A percentile compares a stretch with the other conserved stretches of the same genome.
phyloP scores from a whole-genome alignment of 1,140 invertebrate species.

The Habropoda laboriosa region DNA sequence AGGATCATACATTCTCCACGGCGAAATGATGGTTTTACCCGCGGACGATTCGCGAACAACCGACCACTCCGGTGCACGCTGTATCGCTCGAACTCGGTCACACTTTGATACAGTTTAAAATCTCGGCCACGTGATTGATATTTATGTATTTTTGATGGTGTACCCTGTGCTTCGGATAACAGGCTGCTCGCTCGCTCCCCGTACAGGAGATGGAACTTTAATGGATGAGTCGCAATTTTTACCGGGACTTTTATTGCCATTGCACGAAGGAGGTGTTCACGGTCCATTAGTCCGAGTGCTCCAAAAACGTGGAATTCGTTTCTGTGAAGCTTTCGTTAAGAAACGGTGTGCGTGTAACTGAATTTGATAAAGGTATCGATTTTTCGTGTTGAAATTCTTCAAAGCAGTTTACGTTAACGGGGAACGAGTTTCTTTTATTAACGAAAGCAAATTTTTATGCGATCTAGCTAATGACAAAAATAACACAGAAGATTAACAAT shows the following conservation, averaged over 20 bases:
- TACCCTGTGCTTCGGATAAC: no score
- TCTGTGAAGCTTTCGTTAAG: no score
- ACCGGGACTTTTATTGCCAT: background rate
- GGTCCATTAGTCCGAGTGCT: no score
- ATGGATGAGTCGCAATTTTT: background rate
- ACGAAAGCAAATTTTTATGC: no score
- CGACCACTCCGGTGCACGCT: background rate
- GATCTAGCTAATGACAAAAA: no score
- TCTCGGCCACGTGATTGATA: background rate
- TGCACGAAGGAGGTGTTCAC: background rate
- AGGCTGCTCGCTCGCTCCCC: background rate
- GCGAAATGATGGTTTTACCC: background rate
- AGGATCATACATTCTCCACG: background rate
- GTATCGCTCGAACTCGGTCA: background rate
- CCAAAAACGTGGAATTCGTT: no score
- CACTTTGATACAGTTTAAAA: background rate
- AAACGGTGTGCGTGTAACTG: no score
- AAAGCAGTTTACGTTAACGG: no score
- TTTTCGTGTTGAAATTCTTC: no score
- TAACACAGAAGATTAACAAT: no score
- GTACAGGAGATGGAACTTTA: background rate
- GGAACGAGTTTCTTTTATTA: no score
- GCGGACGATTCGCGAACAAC: background rate
- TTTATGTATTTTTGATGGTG: background rate
- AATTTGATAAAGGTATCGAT: no score